Conservation (phyloP, 2,113 vertebrate genomes). For the Falco punctatus region DNA sequence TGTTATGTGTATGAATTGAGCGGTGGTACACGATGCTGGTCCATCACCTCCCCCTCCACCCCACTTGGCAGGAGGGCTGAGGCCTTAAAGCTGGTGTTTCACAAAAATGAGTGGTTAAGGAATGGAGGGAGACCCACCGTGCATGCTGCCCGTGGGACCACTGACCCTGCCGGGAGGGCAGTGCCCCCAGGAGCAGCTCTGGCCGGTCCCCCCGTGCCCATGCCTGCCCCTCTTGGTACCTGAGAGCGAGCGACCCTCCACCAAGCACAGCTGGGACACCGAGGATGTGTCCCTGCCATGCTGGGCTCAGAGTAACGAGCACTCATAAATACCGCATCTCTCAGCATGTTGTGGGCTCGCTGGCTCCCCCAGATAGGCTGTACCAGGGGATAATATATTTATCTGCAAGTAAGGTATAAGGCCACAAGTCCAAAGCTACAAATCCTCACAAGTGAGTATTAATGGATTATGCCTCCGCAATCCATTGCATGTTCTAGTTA, state of each 20-base stretch:
- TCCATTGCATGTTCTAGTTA: background rate
- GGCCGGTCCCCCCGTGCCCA: background rate
- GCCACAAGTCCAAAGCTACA: background rate
- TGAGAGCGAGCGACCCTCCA: rapidly evolving
- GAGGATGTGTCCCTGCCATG: rapidly evolving
- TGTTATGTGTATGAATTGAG: rapidly evolving
- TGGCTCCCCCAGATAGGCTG: background rate
- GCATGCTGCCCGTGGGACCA: background rate
- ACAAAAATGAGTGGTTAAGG: background rate
- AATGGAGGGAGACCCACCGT: background rate
- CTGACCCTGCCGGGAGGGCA: background rate
- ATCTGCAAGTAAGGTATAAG: background rate
- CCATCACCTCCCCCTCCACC: background rate
- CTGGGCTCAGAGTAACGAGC: rapidly evolving
- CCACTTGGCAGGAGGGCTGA: background rate
- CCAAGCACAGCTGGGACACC: rapidly evolving
- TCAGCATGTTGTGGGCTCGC: rapidly evolving
- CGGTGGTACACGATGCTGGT: no score
- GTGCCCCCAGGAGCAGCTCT: background rate
- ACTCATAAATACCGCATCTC: background rate
- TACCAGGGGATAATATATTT: background rate
- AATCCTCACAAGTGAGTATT: constrained; percentile 27
- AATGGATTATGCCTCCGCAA: background rate
- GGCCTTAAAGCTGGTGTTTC: background rate
- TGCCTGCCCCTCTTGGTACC: background rate